These are phyloP conservation scores for Drosophila paulistorum DNA, from an alignment of 1,140 invertebrate genomes.

Conservation along the genomic window DNA sequence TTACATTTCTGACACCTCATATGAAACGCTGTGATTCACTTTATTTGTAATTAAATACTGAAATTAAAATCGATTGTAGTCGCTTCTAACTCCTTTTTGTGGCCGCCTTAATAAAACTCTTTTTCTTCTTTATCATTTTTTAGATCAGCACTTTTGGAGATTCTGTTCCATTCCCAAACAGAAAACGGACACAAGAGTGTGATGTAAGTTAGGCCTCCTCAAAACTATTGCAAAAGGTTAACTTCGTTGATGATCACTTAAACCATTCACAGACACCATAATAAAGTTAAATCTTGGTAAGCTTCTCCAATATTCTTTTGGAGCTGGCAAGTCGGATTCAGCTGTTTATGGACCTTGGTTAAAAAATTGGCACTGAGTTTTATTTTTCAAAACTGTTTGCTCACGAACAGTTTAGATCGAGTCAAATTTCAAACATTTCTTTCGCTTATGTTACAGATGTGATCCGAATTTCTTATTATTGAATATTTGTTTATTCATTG, in stretches of 20 bases:
- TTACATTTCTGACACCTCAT: slow-evolving; percentile 79
- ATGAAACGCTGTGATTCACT: slow-evolving; percentile 78
- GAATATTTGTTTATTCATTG: background rate
- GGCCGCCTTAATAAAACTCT: background rate
- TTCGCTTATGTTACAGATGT: background rate
- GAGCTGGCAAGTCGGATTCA: slow-evolving; percentile 65
- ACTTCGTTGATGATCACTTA: slow-evolving; percentile 72
- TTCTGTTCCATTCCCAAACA: too few species aligned
- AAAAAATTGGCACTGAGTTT: slow-evolving; percentile 77
- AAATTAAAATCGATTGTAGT: slow-evolving; percentile 5
- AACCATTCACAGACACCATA: slow-evolving; percentile 83
- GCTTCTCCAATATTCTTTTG: slow-evolving; percentile 82
- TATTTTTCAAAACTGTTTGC: background rate
- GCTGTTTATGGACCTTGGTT: slow-evolving; percentile 76
- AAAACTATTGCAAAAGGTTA: background rate
- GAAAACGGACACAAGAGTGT: background rate
- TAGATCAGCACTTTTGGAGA: background rate
- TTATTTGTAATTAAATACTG: slow-evolving; percentile 59
- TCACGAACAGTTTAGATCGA: background rate
- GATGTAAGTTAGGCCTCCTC: background rate
- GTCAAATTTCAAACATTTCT: background rate
- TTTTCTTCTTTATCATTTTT: background rate
- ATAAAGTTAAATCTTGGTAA: slow-evolving; percentile 60
- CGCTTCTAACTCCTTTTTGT: background rate
- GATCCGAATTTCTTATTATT: background rate